These are phyloP conservation scores for Bombus affinis DNA, from an alignment of 1,140 invertebrate genomes.

Conservation along the genomic window DNA sequence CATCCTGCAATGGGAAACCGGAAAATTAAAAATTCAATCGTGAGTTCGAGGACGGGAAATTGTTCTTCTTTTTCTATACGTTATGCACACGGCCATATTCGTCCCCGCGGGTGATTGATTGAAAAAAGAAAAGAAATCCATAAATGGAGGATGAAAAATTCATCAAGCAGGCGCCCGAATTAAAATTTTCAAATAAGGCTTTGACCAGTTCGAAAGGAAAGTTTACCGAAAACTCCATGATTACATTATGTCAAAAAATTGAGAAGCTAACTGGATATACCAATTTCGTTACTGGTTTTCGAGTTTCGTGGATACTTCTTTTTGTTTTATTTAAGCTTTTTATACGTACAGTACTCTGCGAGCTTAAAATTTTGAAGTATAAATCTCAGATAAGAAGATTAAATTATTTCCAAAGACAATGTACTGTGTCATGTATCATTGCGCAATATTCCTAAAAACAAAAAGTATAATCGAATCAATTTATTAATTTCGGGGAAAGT, in stretches of 20 bases:
- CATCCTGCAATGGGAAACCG: not conserved
- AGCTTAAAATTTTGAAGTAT: not conserved
- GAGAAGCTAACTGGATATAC: not conserved
- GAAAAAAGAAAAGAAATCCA: not conserved
- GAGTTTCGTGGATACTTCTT: not conserved
- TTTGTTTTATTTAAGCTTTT: not conserved
- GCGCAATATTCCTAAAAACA: not conserved
- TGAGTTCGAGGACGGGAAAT: not conserved
- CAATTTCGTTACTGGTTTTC: not conserved
- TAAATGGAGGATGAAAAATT: conserved; percentile 30
- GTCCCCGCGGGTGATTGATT: conserved; percentile 11
- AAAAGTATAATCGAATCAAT: not conserved
- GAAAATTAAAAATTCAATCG: conserved; percentile 37
- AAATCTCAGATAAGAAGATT: not conserved
- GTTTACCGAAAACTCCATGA: conserved; percentile 5
- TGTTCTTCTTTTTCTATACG: not conserved
- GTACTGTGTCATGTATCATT: no score
- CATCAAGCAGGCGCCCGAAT: not conserved
- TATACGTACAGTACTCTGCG: no score
- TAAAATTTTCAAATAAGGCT: conserved; percentile 30
- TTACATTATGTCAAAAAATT: not conserved
- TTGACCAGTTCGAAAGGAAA: not conserved
- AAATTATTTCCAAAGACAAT: not conserved
- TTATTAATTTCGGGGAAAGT: no score
- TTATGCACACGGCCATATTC: not conserved